Evolutionary conservation across 2,888 invertebrate genomes (phyloP).

Genomic region (Melanostoma scalare): DNA sequence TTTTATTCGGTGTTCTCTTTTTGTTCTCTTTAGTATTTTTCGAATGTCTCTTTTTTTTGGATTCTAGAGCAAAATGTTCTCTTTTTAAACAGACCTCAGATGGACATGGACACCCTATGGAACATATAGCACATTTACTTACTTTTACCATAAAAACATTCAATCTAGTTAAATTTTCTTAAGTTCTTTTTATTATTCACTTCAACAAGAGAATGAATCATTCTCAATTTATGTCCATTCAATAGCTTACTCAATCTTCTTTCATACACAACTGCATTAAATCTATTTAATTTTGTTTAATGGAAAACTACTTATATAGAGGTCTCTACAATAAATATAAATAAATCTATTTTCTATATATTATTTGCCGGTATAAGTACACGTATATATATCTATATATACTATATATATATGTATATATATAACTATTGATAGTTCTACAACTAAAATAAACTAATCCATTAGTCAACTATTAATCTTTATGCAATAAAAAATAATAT

Average conservation of each 20-base stretch:
- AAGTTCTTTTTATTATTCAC: constrained; percentile 54
- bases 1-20: no score
- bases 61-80: no score
- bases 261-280: constrained; percentile 58
- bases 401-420: constrained; percentile 45
- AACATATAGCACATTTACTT: no score
- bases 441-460: constrained; percentile 51
- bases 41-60: no score
- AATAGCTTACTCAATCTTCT: constrained; percentile 36
- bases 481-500: constrained; percentile 41
- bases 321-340: constrained; percentile 71
- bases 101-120: no score
- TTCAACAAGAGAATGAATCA: constrained; percentile 62
- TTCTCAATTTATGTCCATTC: constrained; percentile 51
- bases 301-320: constrained; percentile 65
- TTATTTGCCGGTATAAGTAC: constrained; percentile 63
- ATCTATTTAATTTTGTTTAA: constrained; percentile 38
- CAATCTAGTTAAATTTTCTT: constrained; percentile 3
- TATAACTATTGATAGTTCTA: constrained; percentile 64
- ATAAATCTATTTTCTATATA: constrained; percentile 56
- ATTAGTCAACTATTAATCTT: constrained; percentile 59
- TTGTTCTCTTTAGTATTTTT: no score
- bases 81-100: no score
- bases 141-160: background rate
- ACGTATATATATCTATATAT: constrained; percentile 19